A percentile compares a stretch with the other conserved stretches of the same genome.
Conservation (phyloP, 2,113 vertebrate species). For the Galemys pyrenaicus region DNA sequence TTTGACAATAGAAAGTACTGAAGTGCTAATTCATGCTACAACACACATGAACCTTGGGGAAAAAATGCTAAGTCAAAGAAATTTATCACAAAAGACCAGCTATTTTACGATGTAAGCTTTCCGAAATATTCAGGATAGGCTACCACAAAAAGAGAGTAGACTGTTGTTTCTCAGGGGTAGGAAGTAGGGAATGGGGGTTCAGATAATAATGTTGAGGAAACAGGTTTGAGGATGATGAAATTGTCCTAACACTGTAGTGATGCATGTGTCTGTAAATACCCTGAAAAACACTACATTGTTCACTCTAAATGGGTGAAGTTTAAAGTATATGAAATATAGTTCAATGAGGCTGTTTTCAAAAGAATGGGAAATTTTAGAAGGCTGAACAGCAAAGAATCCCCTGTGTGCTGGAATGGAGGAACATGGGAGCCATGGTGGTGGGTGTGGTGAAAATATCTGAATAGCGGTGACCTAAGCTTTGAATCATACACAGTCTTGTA, state of each 20-base stretch:
- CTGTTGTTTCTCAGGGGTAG: not conserved
- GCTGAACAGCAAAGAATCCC: no score
- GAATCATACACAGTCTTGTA: no score
- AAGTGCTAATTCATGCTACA: not conserved
- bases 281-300: not conserved
- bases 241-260: not conserved
- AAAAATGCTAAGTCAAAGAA: not conserved
- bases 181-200: no score
- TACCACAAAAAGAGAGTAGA: not conserved
- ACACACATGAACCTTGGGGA: not conserved
- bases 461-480: no score
- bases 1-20: not conserved
- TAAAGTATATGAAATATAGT: not conserved
- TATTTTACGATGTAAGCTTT: not conserved
- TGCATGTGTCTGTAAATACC: not conserved
- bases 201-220: not conserved
- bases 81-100: not conserved
- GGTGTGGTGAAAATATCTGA: no score
- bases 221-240: not conserved
- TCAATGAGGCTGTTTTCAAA: no score
- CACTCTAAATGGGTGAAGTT: not conserved
- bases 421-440: no score
- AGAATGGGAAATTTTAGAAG: no score
- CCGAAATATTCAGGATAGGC: not conserved
- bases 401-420: no score